phyloP scores from a whole-genome alignment of 2,797 vertebrate genomes.

The Rhynchotus rufescens region DNA sequence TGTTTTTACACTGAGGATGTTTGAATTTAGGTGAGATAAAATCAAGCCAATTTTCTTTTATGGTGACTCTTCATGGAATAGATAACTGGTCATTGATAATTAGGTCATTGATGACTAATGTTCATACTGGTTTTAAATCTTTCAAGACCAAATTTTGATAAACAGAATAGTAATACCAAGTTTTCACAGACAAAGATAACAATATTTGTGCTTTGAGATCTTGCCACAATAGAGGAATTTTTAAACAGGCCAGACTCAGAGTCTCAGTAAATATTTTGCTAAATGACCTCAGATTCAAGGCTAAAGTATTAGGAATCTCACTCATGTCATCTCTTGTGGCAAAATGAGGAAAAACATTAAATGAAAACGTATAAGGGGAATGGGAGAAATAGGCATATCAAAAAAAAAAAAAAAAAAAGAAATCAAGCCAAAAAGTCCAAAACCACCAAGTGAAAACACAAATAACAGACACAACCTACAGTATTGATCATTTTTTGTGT shows the following conservation, averaged over 20 bases:
- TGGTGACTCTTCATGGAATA: not conserved
- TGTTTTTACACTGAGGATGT: not conserved
- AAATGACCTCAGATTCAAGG: not conserved
- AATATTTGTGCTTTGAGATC: not conserved
- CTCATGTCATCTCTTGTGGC: not conserved
- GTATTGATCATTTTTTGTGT: not conserved
- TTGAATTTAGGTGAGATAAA: not conserved
- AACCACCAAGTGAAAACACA: not conserved
- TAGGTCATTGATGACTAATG: not conserved
- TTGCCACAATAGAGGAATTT: not conserved
- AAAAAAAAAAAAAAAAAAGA: no score
- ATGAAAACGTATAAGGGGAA: not conserved
- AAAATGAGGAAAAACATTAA: not conserved
- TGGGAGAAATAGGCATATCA: rapidly evolving
- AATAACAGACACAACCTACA: not conserved
- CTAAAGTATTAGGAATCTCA: not conserved
- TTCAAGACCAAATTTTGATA: not conserved
- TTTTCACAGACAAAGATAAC: not conserved
- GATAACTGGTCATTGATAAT: not conserved
- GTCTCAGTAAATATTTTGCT: conserved; percentile 1
- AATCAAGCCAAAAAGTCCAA: not conserved
- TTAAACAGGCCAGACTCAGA: not conserved
- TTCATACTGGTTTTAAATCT: not conserved
- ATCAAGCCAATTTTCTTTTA: not conserved
- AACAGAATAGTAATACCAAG: not conserved